Base-by-base conservation (phyloP, 2,797 vertebrate genomes). In the Cynodonichthys magdalenae region DNA sequence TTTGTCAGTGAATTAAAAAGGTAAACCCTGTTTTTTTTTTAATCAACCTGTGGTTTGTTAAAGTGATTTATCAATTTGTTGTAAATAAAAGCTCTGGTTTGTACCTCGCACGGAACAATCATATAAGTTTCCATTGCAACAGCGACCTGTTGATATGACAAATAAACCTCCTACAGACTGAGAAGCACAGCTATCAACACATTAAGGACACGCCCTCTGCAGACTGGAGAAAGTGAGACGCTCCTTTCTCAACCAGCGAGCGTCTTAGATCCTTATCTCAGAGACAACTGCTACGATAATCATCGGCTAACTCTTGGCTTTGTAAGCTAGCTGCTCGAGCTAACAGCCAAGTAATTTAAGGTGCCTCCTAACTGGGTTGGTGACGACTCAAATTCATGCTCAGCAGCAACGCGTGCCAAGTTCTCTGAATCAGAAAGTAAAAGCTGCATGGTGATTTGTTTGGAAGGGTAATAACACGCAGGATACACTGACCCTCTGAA, bases 311-410 rank as follows among this genome's bases (percentile, higher is more conserved):
- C 66, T 50, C 60, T 74, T 61, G 59, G 53, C 59, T 45, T 79
- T 77, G 53, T 62, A 71, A 76, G 77, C 58, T 77, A 59, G 80
- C 65, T 59, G 72, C 66, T 83, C 64, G 70, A 55, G 77, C 53
- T 36, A 75, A 81, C 73, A 64, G 52, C 56, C 63, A 62, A 51
- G 89, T 80, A 87, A 89, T 66, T 66, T 69, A 76, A 84, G 87
- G 75, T 53, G 72, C 53, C 66, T 83, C 64, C 65, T 63, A 75
- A 63, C 53, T 63, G 28, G 53, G 69, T 65, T 59, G 63, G 74
- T 77, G 83, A 83, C 27, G 50, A 73, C 84, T 90, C 85, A 90
- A 80, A 87, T 90, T 89, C 69, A 63, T 59, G 82, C 71, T 75
- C 62, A 61, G 73, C 50, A 56, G 66, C 18, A 45, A 63, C 24